A percentile compares a stretch with the other conserved stretches of the same genome.
Evolutionary conservation across 2,797 vertebrate genomes (phyloP).

Genomic region (Dipus sagitta): DNA sequence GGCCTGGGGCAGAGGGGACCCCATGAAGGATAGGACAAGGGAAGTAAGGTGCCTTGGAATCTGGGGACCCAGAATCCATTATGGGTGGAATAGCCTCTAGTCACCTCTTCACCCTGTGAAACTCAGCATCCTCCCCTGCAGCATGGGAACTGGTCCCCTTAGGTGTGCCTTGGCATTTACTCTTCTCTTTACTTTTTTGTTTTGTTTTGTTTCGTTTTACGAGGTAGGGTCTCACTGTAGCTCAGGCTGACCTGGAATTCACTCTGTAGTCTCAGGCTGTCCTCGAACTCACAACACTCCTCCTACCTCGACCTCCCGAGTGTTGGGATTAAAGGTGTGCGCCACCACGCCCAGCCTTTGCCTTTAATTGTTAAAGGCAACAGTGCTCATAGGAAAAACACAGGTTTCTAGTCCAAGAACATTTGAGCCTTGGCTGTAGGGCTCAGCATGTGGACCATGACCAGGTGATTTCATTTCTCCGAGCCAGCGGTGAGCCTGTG

Average conservation of each 20-base stretch:
- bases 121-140: not conserved
- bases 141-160: not conserved
- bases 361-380: not conserved
- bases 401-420: not conserved
- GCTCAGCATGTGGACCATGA: constrained; percentile 1
- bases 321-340: too few species aligned
- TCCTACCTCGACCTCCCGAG: too few species aligned
- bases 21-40: not conserved
- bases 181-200: not conserved
- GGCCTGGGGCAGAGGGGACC: not conserved
- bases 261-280: too few species aligned
- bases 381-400: not conserved
- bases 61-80: not conserved
- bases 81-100: not conserved
- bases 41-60: not conserved
- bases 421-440: not conserved
- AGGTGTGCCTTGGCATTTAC: accelerated
- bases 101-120: not conserved
- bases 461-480: not conserved
- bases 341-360: too few species aligned
- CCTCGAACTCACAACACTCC: too few species aligned
- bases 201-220: too few species aligned
- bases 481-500: not conserved
- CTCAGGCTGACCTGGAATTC: too few species aligned
- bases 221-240: too few species aligned